phyloP scores from a whole-genome alignment of 2,113 vertebrate species.

The Scolopax mira region DNA sequence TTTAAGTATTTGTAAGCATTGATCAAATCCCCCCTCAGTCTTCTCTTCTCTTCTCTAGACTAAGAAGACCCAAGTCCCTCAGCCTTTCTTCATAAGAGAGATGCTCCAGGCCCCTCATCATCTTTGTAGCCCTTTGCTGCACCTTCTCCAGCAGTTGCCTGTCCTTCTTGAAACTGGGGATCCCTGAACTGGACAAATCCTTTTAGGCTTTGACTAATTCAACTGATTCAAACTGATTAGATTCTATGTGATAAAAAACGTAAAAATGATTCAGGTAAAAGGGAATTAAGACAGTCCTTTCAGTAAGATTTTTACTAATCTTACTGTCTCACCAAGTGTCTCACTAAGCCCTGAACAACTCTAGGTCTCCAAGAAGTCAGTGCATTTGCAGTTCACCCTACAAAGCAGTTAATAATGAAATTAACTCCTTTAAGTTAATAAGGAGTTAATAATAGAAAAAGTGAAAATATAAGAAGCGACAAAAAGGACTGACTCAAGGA shows the following conservation, averaged over 20 bases:
- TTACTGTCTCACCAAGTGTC: too few relatives aligned
- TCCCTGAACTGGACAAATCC: not conserved
- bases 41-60: too few relatives aligned
- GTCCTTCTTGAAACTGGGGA: too few relatives aligned
- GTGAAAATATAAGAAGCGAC: not conserved
- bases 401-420: not conserved
- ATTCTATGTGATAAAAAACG: not conserved
- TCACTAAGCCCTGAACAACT: not conserved
- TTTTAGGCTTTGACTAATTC: not conserved
- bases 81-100: too few relatives aligned
- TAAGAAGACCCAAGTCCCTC: too few relatives aligned
- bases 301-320: not conserved
- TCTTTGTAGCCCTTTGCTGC: too few relatives aligned
- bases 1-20: too few relatives aligned
- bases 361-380: not conserved
- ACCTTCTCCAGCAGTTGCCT: too few relatives aligned
- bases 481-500: not conserved
- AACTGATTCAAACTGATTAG: not conserved
- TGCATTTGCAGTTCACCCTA: not conserved
- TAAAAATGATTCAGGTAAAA: not conserved
- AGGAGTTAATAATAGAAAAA: not conserved
- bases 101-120: too few relatives aligned
- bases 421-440: too few relatives aligned
- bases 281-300: not conserved
- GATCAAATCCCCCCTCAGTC: too few relatives aligned